Evolutionary conservation across 2,888 invertebrate species (phyloP), one percentile per base, ranked within the genome.

Genomic region (Pilophorus perplexus): DNA sequence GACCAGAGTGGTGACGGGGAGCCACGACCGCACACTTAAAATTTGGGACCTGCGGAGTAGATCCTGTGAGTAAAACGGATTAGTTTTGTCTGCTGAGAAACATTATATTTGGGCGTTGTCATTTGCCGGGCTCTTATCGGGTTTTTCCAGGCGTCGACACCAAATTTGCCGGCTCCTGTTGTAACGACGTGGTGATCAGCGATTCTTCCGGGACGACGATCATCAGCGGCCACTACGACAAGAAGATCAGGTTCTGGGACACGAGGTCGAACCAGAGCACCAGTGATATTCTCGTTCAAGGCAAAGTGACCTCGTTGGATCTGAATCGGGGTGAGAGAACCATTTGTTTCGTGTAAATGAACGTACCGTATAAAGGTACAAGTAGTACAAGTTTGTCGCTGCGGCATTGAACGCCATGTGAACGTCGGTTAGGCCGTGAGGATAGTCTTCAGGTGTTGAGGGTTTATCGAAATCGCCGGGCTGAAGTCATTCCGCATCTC

Each of bases 181-280:
- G 96, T 79, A 95, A 96, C 79, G 98, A 98, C 80, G 82, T 98
- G 69, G 95, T 96, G 72, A 93, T 92, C 71, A 88, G 89, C 67
- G 92, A 93, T 76, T 87, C 89, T 69, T 84, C 88, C 10, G 92
- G 91, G 40, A 87, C 91, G 16, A 90, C 90, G 62, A 90, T 98
- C 73, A 93, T 98, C 74, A 96, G 96, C 74, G 97, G 97, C 22
- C 99, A 99, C 80, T 97, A 92, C 78, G 99, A 99, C 81, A 96
- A 95, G 79, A 88, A 89, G 75, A 90, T 99, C 73, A 85, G 97
- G 60, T 93, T 99, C 79, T 99, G 97, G 97, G 99, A 99, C 79
- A 88, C 89, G 70, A 84, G 98, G 74, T 85, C 89, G 14, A 93
- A 95, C 74, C 50, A 55, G 14, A 68, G 46, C 44, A 76, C 77